Conservation (phyloP, 2,888 invertebrate species). For the Andrena camellia region DNA sequence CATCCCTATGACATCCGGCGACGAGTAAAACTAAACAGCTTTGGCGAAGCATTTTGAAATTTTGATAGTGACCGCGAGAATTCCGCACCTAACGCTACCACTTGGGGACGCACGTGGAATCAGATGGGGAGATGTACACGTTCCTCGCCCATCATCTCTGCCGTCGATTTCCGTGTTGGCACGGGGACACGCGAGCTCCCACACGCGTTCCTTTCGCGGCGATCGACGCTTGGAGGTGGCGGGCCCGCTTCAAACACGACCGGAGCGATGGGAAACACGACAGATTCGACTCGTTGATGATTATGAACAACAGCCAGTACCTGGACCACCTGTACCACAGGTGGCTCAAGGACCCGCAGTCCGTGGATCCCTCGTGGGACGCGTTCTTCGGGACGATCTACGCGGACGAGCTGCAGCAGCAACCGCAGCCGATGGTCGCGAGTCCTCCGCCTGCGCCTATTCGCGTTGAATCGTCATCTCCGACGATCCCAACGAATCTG, state of each 20-base stretch:
- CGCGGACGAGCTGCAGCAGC: neutral
- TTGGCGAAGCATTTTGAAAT: conserved; percentile 7
- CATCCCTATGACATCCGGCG: neutral
- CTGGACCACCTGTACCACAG: conserved; percentile 78
- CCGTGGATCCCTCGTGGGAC: conserved; percentile 77
- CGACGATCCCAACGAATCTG: neutral
- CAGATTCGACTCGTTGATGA: conserved; percentile 69
- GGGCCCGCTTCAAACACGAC: conserved; percentile 33
- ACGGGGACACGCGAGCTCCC: neutral
- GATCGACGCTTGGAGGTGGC: neutral
- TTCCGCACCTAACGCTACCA: neutral
- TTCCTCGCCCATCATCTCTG: neutral
- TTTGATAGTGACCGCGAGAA: neutral
- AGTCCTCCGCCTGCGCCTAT: neutral
- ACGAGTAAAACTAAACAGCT: neutral
- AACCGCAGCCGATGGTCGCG: too few relatives aligned
- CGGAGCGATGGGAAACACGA: neutral
- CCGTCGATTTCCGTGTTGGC: neutral
- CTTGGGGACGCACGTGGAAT: neutral
- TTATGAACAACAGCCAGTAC: conserved; percentile 75
- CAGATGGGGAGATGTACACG: conserved; percentile 63
- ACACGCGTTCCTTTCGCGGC: neutral
- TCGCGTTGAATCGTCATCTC: conserved; percentile 12
- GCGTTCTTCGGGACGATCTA: conserved; percentile 71
- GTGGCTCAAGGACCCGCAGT: conserved; percentile 76